Conservation (phyloP, 2,888 invertebrate genomes). For the Artemia sinica region DNA sequence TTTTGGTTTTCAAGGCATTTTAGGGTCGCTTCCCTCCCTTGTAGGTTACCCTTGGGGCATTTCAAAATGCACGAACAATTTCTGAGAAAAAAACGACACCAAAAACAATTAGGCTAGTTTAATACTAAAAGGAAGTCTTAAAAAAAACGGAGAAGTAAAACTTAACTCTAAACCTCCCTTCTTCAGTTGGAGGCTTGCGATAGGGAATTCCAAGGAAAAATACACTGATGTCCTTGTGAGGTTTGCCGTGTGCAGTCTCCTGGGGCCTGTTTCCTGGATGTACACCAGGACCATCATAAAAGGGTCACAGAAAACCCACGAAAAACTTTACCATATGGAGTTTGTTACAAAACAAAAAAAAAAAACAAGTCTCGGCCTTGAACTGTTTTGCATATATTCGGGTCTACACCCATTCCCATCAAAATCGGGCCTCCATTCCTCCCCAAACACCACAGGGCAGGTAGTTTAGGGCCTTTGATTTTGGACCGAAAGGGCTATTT, state of each 20-base stretch:
- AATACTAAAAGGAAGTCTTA: too few relatives aligned
- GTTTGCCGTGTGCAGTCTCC: constrained; percentile 43
- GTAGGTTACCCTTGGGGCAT: too few relatives aligned
- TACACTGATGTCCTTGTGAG: constrained; percentile 53
- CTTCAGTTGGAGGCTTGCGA: constrained; percentile 68
- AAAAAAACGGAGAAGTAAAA: constrained; percentile 19
- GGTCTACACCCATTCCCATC: constrained; percentile 60
- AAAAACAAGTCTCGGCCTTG: constrained; percentile 54
- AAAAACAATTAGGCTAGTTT: too few relatives aligned
- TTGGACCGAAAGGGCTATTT: constrained; percentile 15
- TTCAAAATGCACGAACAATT: too few relatives aligned
- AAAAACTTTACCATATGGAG: constrained; percentile 62
- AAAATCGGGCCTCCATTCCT: constrained; percentile 68
- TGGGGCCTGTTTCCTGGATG: constrained; percentile 60
- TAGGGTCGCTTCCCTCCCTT: too few relatives aligned
- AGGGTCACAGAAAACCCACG: constrained; percentile 72
- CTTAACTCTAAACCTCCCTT: constrained; percentile 60
- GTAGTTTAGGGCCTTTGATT: constrained; percentile 19
- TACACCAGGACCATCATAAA: constrained; percentile 69
- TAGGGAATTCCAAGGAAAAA: constrained; percentile 92
- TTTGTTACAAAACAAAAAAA: too few relatives aligned
- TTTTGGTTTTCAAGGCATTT: too few relatives aligned
- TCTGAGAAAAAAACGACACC: too few relatives aligned
- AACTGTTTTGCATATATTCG: constrained; percentile 43
- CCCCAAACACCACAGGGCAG: constrained; percentile 40